A percentile compares a stretch with the other conserved stretches of the same genome.
Evolutionary conservation across 1,140 invertebrate genomes (phyloP).

Genomic region (Halesus radiatus): DNA sequence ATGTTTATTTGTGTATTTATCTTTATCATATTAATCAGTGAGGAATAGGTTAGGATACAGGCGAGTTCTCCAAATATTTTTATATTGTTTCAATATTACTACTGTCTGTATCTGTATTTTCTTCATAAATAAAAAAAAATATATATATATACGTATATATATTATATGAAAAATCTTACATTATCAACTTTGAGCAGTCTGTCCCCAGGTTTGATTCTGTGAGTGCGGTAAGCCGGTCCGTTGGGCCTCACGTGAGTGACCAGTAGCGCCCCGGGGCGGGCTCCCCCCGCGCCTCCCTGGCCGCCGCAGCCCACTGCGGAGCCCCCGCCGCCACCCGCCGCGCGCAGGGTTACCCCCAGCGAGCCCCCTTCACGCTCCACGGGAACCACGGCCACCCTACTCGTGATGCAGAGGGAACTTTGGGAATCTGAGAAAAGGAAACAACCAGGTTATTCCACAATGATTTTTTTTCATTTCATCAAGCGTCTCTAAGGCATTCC

Average conservation of each 20-base stretch:
- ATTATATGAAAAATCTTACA: slow-evolving; percentile 26
- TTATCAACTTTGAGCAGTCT: slow-evolving; percentile 91
- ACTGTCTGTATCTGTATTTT: too few relatives aligned
- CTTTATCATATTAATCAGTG: too few relatives aligned
- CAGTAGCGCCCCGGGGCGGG: slow-evolving; percentile 75
- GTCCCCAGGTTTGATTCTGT: slow-evolving; percentile 88
- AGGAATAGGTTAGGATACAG: too few relatives aligned
- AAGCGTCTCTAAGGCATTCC: too few relatives aligned
- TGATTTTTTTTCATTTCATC: too few relatives aligned
- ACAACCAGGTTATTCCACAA: too few relatives aligned
- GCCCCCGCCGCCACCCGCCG: slow-evolving; percentile 77
- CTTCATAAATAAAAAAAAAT: too few relatives aligned
- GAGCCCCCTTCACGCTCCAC: slow-evolving; percentile 87
- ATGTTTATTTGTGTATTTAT: too few relatives aligned
- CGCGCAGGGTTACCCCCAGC: slow-evolving; percentile 89
- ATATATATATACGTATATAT: too few relatives aligned
- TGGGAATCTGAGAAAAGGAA: slow-evolving; percentile 68
- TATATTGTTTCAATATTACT: too few relatives aligned
- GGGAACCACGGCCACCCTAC: slow-evolving; percentile 81
- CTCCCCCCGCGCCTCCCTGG: slow-evolving; percentile 56
- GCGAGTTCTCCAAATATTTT: too few relatives aligned
- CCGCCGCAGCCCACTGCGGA: slow-evolving; percentile 57
- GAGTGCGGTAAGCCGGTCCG: slow-evolving; percentile 86
- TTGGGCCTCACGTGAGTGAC: slow-evolving; percentile 91
- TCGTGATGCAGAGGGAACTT: slow-evolving; percentile 78